Base-by-base conservation (phyloP, 2,888 invertebrate genomes). In the Cenopis cana region DNA sequence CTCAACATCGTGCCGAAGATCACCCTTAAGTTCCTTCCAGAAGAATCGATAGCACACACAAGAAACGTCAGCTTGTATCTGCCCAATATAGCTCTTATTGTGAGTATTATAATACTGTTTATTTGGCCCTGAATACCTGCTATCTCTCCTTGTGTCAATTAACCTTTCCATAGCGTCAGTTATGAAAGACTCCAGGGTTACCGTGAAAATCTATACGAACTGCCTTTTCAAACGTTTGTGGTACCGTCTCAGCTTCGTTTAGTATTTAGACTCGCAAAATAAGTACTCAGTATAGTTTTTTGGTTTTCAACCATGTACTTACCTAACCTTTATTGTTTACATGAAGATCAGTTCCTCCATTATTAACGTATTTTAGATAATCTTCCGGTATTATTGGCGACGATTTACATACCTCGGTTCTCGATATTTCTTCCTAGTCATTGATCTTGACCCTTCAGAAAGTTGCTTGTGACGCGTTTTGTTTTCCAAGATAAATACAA, bases 51-150 rank as follows among this genome's bases (percentile, higher is more conserved):
- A 0, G 96, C 95, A 0, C 94, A 96, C 82, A 95, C 95, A 1
- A 87, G 94, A 33, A 89, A 94, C 0, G 95, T 96, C 65, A 81
- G 88, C 0, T 85, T 98, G 2, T 85, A 90, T 0, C 95, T 96
- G 0, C 95, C 97, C 0, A 98, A 98, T 83, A 94, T 97, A 72
- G 96, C 97, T 0, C 91, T 96, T 64, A 82, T 97, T 86, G 97
- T 96, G 94, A 96, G 95, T 91, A 77, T 56, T 60, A 10, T 18
- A 8, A 18, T n/a, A 33, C 33, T 36, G n/a, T 5, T 9, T 1
- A 20, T 50, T 50, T 36, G 50, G 11, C 52, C 52, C 18, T 62
- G 52, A 62, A 33, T 52, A 18, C 18, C 18, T 18, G 49, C 17
- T 52, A 52, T 62, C 62, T 52, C 50, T 50, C 14, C 33, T 18